Percentiles rank a stretch among this genome's conserved stretches.
Evolutionary conservation across 2,797 vertebrate species (phyloP).

Genomic region (Podarcis lilfordi): DNA sequence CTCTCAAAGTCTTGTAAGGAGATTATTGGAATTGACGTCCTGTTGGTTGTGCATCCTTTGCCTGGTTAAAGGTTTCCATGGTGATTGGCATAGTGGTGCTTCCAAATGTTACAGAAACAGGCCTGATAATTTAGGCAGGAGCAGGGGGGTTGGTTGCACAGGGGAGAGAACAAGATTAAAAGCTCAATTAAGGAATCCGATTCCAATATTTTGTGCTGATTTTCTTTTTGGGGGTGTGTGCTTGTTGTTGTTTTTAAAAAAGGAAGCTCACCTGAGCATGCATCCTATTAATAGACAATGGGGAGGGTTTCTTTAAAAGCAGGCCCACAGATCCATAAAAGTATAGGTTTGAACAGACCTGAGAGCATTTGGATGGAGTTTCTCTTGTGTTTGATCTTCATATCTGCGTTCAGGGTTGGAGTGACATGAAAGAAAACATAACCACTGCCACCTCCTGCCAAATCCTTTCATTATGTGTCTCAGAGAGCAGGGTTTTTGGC

Average conservation of each 20-base stretch:
- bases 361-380: too few species aligned
- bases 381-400: neutral
- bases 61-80: conserved; percentile 30
- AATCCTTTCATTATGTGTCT: too few species aligned
- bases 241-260: neutral
- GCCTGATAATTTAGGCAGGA: neutral
- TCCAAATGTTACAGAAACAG: conserved; percentile 6
- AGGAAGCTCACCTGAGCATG: neutral
- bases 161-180: neutral
- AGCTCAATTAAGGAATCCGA: neutral
- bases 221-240: neutral
- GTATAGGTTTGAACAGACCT: neutral
- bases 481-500: neutral
- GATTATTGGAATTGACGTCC: conserved; percentile 24
- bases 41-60: conserved; percentile 17
- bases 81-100: conserved; percentile 3
- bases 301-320: neutral
- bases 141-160: neutral
- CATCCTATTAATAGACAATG: neutral
- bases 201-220: too few species aligned
- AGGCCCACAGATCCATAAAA: neutral
- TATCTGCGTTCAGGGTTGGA: neutral
- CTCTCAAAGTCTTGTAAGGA: conserved; percentile 25
- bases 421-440: neutral
- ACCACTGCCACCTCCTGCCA: neutral